These are phyloP conservation scores for Reticulitermes speratus DNA, from an alignment of 1,140 invertebrate genomes.

Conservation along the genomic window DNA sequence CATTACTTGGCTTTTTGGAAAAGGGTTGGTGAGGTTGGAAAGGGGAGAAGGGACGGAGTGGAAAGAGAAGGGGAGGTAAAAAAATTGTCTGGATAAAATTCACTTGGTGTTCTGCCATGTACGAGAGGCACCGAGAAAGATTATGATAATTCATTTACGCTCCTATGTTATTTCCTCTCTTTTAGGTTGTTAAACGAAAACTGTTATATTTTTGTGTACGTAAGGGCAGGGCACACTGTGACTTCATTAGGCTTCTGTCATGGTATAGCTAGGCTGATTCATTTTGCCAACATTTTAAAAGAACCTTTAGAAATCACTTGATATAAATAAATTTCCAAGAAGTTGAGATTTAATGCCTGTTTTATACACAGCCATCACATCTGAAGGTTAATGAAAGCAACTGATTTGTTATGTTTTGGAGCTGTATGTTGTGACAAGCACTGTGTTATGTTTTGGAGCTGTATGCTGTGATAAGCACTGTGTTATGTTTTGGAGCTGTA, in stretches of 20 bases:
- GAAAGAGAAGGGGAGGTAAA: conserved; percentile 15
- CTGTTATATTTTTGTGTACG: conserved; percentile 12
- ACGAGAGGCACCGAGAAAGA: conserved; percentile 11
- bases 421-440: too few species aligned
- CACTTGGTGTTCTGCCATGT: conserved; percentile 1
- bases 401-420: neutral
- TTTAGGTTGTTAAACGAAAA: conserved; percentile 17
- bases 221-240: neutral
- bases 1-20: conserved; percentile 18
- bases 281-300: neutral
- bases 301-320: neutral
- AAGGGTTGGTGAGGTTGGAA: neutral
- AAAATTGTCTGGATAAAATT: conserved; percentile 19
- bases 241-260: conserved; percentile 10
- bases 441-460: too few species aligned
- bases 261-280: neutral
- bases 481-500: too few species aligned
- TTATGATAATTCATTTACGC: conserved; percentile 17
- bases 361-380: neutral
- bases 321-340: conserved; percentile 1
- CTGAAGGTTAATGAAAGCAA: neutral
- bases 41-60: neutral
- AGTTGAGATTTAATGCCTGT: neutral
- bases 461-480: too few species aligned
- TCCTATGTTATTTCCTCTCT: conserved; percentile 11